Evolutionary conservation across 35 echinoderm and acorn worm species (phyloP).

Genomic region (Lytechinus pictus): DNA sequence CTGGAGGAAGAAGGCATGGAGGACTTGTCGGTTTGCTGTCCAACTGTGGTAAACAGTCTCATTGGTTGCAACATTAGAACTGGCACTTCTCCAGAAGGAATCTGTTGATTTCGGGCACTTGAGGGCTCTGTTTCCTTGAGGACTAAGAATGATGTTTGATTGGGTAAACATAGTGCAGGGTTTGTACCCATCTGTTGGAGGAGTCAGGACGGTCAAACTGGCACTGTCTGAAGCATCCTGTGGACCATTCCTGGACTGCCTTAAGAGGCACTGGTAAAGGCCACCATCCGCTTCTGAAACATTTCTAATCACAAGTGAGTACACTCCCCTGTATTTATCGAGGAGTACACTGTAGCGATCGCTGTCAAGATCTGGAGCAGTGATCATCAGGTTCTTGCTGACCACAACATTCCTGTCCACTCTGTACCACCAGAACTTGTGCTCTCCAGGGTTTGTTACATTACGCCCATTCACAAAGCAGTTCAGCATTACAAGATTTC

Average conservation of each 20-base stretch:
- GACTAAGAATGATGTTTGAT: slow-evolving; percentile 68
- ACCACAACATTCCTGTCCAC: slow-evolving; percentile 47
- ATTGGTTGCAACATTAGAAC: neutral
- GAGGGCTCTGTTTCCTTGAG: slow-evolving; percentile 35
- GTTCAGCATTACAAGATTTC: slow-evolving; percentile 66
- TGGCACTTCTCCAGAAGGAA: neutral
- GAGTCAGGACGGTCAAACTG: slow-evolving; percentile 62
- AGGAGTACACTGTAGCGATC: slow-evolving; percentile 53
- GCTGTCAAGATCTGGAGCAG: neutral
- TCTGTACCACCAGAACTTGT: slow-evolving; percentile 75
- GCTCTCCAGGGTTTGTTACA: slow-evolving; percentile 48
- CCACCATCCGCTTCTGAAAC: slow-evolving; percentile 57
- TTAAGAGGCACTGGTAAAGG: slow-evolving; percentile 69
- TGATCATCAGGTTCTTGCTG: slow-evolving; percentile 63
- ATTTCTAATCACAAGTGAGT: slow-evolving; percentile 67
- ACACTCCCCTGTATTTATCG: slow-evolving; percentile 60
- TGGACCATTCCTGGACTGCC: slow-evolving; percentile 38
- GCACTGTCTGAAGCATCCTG: slow-evolving; percentile 53
- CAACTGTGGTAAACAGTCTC: slow-evolving; percentile 67
- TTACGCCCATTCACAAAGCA: slow-evolving; percentile 68
- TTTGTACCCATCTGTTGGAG: slow-evolving; percentile 60
- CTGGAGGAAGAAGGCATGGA: slow-evolving; percentile 72
- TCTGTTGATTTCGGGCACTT: slow-evolving; percentile 32
- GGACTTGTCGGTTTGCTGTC: slow-evolving; percentile 51
- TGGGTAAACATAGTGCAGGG: slow-evolving; percentile 52